phyloP scores from a whole-genome alignment of 1,140 invertebrate species.

The Cylas formicarius region DNA sequence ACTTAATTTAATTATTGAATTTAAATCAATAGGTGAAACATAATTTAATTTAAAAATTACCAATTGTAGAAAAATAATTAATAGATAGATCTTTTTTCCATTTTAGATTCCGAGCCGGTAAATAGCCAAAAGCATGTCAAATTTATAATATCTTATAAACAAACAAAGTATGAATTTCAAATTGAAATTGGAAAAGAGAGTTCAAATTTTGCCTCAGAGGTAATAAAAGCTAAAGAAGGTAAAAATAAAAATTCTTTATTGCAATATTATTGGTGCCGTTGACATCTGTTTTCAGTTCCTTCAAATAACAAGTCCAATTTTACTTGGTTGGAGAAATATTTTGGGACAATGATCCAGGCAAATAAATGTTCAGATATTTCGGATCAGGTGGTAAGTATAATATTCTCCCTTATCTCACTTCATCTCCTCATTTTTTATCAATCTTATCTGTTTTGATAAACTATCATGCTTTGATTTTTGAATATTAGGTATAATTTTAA shows the following conservation, averaged over 20 bases:
- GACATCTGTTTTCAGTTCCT: conserved; percentile 26
- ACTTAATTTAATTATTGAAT: too few species aligned
- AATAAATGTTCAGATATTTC: conserved; percentile 17
- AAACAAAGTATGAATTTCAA: conserved; percentile 54
- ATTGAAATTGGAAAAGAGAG: conserved; percentile 55
- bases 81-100: too few species aligned
- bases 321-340: conserved; percentile 36
- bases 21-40: too few species aligned
- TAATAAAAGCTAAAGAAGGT: conserved; percentile 48
- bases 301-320: conserved; percentile 25
- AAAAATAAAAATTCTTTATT: conserved; percentile 16
- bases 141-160: conserved; percentile 53
- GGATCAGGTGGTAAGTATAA: conserved; percentile 20
- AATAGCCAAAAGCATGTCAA: conserved; percentile 48
- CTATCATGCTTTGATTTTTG: too few species aligned
- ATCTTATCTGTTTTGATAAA: too few species aligned
- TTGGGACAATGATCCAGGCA: conserved; percentile 23
- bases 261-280: not conserved
- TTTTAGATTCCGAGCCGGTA: conserved; percentile 50
- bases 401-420: too few species aligned
- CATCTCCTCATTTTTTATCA: too few species aligned
- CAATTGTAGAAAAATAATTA: too few species aligned
- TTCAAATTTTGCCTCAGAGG: conserved; percentile 52
- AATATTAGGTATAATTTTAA: too few species aligned
- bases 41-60: too few species aligned